phyloP scores from a whole-genome alignment of 1,140 invertebrate genomes.

The Pseudomyrmex dendroicus region DNA sequence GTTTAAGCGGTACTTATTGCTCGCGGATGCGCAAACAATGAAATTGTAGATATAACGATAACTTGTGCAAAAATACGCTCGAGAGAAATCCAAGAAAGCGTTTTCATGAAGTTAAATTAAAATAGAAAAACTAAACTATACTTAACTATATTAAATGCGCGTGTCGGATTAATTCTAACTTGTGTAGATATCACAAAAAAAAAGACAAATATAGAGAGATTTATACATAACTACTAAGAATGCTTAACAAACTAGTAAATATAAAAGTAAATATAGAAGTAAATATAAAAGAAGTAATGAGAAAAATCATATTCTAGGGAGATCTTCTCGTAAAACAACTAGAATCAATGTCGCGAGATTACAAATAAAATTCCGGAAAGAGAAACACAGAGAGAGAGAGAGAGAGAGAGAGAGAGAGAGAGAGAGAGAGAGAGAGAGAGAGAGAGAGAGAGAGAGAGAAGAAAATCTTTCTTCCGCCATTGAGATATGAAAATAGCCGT shows the following conservation, averaged over 20 bases:
- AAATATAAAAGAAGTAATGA: not conserved
- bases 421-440: too few species aligned
- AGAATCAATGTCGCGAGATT: conserved; percentile 5
- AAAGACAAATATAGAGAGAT: not conserved
- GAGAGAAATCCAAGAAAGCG: too few species aligned
- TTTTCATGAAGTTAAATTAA: not conserved
- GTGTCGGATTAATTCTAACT: too few species aligned
- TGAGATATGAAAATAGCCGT: conserved; percentile 46
- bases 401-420: too few species aligned
- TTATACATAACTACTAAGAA: too few species aligned
- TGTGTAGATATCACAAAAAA: too few species aligned
- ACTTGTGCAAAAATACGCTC: not conserved
- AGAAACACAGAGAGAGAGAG: too few species aligned
- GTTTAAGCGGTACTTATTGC: conserved; percentile 47
- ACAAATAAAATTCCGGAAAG: not conserved
- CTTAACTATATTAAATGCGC: not conserved
- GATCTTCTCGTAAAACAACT: not conserved
- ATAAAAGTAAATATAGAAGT: not conserved
- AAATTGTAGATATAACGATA: conserved; percentile 35
- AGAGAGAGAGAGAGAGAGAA: too few species aligned
- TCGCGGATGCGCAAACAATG: conserved; percentile 23
- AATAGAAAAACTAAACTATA: not conserved
- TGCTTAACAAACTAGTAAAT: not conserved
- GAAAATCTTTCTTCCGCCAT: conserved; percentile 12
- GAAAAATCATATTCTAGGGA: not conserved